Evolutionary conservation across 2,797 vertebrate genomes (phyloP).

Genomic region (Australoheros facetus): DNA sequence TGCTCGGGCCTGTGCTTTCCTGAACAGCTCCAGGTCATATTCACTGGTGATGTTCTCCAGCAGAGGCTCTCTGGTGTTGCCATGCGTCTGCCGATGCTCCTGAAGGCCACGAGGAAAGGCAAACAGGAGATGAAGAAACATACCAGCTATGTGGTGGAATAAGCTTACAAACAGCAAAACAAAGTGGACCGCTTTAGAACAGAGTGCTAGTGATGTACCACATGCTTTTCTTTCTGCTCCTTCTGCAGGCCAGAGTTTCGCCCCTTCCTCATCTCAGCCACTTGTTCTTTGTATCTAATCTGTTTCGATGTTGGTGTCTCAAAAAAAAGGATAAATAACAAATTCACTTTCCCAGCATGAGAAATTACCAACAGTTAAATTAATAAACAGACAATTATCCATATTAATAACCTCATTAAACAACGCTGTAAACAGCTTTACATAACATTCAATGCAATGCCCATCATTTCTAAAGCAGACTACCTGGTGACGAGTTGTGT

Average conservation of each 20-base stretch:
- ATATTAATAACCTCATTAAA: too few species aligned
- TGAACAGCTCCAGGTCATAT: slow-evolving; percentile 97
- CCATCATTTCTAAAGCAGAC: neutral
- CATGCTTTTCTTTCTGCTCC: slow-evolving; percentile 98
- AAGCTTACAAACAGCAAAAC: neutral
- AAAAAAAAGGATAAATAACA: neutral
- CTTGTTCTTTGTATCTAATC: slow-evolving; percentile 95
- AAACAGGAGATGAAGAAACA: neutral
- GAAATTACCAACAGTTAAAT: neutral
- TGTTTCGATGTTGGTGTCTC: slow-evolving; percentile 94
- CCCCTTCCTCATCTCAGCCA: slow-evolving; percentile 95
- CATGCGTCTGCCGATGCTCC: slow-evolving; percentile 93
- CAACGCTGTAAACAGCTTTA: neutral
- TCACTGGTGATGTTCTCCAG: slow-evolving; percentile 98
- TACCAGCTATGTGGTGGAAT: neutral
- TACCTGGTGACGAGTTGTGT: slow-evolving; percentile 97
- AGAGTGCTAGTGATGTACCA: slow-evolving; percentile 77
- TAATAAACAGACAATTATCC: neutral
- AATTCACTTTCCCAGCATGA: neutral
- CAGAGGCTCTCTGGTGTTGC: slow-evolving; percentile 91
- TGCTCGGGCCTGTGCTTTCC: slow-evolving; percentile 95
- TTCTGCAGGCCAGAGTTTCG: slow-evolving; percentile 92
- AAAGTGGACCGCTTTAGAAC: neutral
- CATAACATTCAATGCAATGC: neutral
- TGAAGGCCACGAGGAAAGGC: slow-evolving; percentile 50